Evolutionary conservation across 2,113 vertebrate genomes (phyloP), one percentile per base, ranked within the genome.

Genomic region (Gopherus evgoodei): DNA sequence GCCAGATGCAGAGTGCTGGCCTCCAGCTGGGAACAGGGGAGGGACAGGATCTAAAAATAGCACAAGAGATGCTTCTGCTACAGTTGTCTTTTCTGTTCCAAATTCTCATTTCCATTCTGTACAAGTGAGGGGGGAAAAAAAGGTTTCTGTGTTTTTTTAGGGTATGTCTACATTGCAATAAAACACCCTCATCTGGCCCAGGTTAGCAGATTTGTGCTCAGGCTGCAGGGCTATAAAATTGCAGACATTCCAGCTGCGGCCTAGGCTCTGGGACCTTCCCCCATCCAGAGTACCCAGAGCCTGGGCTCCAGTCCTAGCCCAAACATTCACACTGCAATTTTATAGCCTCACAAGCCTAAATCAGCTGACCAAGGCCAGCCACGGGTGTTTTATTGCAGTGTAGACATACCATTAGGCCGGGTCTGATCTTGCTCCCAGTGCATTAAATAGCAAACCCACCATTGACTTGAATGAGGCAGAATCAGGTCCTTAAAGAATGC

Each of bases 11-110:
- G 89, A 90, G 9, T 24, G 79, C 80, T 87, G 56, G 86, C 76
- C 87, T 93, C 89, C 84, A 92, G 72, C 83, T 95, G 86, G 49
- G 47, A 78, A 81, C 47, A 44, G 11, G 38, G 83, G 89, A 95
- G 80, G 85, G 47, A 19, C 78, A 89, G 52, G 59, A n/a, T 21
- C 85, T 93, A 94, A 97, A 93, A 85, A 96, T 91, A 94, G 87
- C 86, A 89, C 25, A 85, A 82, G 91, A 94, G 91, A 88, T 53
- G 65, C 76, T 89, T 90, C 90, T 91, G 76, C 82, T 62, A 95
- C 44, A 57, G n/a, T 90, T 83, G 57, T 29, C 52, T 57, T 82
- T 90, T 62, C 53, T 93, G n/a, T 93, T 85, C 44, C 78, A 81
- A 80, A 59, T 93, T 93, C 82, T 93, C 91, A 93, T 78, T 81